phyloP scores from a whole-genome alignment of 2,888 invertebrate genomes.

The Catocala fraxini region DNA sequence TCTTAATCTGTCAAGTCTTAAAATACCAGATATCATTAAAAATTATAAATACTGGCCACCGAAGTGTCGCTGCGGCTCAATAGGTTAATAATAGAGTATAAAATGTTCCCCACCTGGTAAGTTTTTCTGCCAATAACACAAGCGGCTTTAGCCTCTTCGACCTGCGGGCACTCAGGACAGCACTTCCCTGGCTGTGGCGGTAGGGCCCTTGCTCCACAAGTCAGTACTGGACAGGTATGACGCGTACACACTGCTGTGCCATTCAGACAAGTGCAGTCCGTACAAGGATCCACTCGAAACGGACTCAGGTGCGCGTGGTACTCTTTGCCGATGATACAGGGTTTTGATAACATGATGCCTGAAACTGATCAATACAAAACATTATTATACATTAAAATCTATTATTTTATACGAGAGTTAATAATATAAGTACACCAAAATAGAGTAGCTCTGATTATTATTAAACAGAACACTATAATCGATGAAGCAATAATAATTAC shows the following conservation, averaged over 20 bases:
- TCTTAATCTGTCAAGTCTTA: neutral
- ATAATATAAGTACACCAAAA: no score
- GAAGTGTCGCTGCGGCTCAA: no score
- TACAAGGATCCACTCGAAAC: constrained; percentile 92
- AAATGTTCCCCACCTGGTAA: constrained; percentile 89
- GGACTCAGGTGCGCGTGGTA: constrained; percentile 89
- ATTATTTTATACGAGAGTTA: no score
- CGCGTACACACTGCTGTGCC: constrained; percentile 94
- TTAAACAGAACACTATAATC: no score
- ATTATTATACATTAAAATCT: neutral
- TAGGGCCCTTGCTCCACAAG: constrained; percentile 93
- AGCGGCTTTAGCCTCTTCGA: constrained; percentile 90
- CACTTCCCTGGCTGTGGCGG: constrained; percentile 90
- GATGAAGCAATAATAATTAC: no score
- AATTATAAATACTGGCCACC: no score
- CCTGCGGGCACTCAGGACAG: constrained; percentile 92
- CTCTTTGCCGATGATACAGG: constrained; percentile 91
- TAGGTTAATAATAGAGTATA: constrained; percentile 10
- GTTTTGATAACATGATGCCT: constrained; percentile 73
- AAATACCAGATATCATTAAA: no score
- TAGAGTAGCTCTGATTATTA: no score
- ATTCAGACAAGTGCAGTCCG: constrained; percentile 93
- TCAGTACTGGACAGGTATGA: constrained; percentile 95
- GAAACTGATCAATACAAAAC: constrained; percentile 58
- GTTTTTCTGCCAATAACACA: constrained; percentile 89